These are phyloP conservation scores for Dicranocentrus wangi DNA, from an alignment of 2,888 invertebrate genomes.

Conservation along the genomic window DNA sequence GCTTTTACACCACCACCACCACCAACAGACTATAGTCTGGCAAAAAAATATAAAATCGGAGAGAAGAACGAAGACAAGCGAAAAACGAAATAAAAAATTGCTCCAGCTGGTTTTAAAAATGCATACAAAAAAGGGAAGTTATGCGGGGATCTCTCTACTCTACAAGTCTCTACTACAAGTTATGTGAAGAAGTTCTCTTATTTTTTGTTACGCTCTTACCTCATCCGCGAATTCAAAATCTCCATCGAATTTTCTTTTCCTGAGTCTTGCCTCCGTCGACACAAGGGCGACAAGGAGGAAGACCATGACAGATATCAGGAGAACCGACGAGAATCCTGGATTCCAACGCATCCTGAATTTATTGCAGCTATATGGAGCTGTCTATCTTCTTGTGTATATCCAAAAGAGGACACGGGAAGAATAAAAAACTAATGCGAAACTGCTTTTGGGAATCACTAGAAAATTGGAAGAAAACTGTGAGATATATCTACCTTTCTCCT, in stretches of 20 bases:
- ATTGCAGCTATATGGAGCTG: slow-evolving; percentile 29
- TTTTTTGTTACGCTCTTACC: slow-evolving; percentile 76
- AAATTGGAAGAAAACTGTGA: slow-evolving; percentile 43
- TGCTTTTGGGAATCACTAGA: slow-evolving; percentile 50
- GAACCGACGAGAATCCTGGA: slow-evolving; percentile 47
- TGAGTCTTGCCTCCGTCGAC: slow-evolving; percentile 76
- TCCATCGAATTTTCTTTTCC: slow-evolving; percentile 84
- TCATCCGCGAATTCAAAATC: slow-evolving; percentile 87
- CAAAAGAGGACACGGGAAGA: not conserved
- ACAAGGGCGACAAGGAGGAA: slow-evolving; percentile 70
- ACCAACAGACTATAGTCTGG: too few relatives aligned
- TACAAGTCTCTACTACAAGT: too few relatives aligned
- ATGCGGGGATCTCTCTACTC: too few relatives aligned
- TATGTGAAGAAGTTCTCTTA: too few relatives aligned
- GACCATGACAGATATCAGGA: slow-evolving; percentile 50
- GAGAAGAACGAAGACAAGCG: too few relatives aligned
- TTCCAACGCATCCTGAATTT: slow-evolving; percentile 61
- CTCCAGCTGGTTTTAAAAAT: too few relatives aligned
- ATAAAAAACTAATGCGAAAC: not conserved
- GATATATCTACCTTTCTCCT: slow-evolving; percentile 24
- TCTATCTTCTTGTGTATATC: slow-evolving; percentile 16
- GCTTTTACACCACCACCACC: not conserved
- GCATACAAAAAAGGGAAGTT: too few relatives aligned
- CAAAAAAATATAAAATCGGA: too few relatives aligned
- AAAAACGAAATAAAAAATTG: too few relatives aligned